Percentiles rank a stretch among this genome's conserved stretches.
Conservation (phyloP, 1,140 invertebrate species). For the Paralvinella palmiformis region DNA sequence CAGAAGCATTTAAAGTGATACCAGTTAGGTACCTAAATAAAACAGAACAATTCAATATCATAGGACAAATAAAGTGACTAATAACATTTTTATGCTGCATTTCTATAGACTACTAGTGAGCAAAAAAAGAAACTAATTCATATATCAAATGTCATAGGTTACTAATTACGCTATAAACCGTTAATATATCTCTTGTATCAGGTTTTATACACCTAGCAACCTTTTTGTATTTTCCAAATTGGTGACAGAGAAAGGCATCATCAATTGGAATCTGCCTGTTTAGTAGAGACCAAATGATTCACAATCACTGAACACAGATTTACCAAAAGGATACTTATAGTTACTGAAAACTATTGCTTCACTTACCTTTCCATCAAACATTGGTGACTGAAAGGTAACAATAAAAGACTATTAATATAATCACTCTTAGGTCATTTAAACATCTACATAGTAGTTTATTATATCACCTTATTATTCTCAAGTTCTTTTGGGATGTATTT, state of each 20-base stretch:
- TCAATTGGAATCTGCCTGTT: no score
- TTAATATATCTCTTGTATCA: neutral
- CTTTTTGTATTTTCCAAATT: no score
- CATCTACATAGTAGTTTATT: neutral
- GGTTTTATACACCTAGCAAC: neutral
- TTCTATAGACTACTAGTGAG: neutral
- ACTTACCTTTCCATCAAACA: conserved; percentile 79
- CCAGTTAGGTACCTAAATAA: conserved; percentile 65
- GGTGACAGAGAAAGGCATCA: no score
- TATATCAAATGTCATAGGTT: neutral
- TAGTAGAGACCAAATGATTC: no score
- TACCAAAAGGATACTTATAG: no score
- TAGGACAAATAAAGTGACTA: neutral
- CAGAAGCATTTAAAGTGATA: conserved; percentile 88
- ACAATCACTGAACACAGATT: no score
- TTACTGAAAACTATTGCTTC: neutral
- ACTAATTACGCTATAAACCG: neutral
- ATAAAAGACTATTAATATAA: conserved; percentile 17
- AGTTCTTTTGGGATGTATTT: neutral
- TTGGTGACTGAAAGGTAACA: conserved; percentile 65
- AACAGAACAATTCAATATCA: conserved; percentile 6
- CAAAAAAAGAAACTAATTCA: neutral
- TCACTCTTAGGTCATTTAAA: neutral
- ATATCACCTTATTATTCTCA: neutral
- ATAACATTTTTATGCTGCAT: neutral